A percentile compares a stretch with the other conserved stretches of the same genome.
Conservation (phyloP, 2,113 vertebrate genomes). For the Odontesthes bonariensis region DNA sequence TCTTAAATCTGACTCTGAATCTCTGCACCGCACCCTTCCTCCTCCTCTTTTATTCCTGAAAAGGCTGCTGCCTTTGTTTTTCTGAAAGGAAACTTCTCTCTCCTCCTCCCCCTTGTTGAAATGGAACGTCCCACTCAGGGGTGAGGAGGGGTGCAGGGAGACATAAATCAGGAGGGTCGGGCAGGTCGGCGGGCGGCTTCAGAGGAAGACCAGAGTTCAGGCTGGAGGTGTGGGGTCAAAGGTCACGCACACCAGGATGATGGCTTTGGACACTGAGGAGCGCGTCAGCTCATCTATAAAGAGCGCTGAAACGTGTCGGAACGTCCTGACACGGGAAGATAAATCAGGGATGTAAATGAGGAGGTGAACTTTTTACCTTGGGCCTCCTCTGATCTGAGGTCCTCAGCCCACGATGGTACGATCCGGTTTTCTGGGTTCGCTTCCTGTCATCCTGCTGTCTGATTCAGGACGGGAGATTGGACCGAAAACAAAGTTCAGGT, state of each 20-base stretch:
- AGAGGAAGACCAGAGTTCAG: slow-evolving; percentile 25
- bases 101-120: slow-evolving; percentile 78
- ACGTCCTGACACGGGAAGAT: too few relatives aligned
- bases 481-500: too few relatives aligned
- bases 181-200: slow-evolving; percentile 70
- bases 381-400: too few relatives aligned
- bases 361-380: too few relatives aligned
- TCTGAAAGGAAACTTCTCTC: slow-evolving; percentile 80
- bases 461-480: too few relatives aligned
- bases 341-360: too few relatives aligned
- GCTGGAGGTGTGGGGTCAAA: slow-evolving; percentile 68
- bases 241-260: slow-evolving; percentile 70
- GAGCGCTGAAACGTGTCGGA: too few relatives aligned
- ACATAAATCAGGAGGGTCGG: slow-evolving; percentile 90
- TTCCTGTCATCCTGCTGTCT: too few relatives aligned
- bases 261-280: slow-evolving; percentile 59
- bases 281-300: too few relatives aligned
- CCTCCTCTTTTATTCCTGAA: slow-evolving; percentile 51
- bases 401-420: too few relatives aligned
- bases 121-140: slow-evolving; percentile 30
- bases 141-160: slow-evolving; percentile 81
- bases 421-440: too few relatives aligned
- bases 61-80: slow-evolving; percentile 83
- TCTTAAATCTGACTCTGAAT: background rate
- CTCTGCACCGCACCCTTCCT: background rate